Evolutionary conservation across 2,797 vertebrate genomes (phyloP).

Genomic region (Hoplostethus mediterraneus): DNA sequence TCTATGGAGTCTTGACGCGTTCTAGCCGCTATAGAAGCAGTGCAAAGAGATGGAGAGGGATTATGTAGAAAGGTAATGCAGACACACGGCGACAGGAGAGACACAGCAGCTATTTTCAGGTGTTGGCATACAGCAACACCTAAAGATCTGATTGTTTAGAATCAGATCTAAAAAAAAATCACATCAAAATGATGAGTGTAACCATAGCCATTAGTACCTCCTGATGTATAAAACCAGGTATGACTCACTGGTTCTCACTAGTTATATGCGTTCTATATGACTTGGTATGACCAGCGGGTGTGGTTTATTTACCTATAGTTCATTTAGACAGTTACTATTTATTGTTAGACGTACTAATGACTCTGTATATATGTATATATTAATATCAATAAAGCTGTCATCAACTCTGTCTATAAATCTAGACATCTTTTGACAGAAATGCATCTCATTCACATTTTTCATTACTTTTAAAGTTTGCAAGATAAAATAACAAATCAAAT

Average conservation of each 20-base stretch:
- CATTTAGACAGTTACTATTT: not conserved
- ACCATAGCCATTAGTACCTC: not conserved
- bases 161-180: no score
- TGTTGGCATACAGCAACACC: no score
- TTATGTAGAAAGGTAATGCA: not conserved
- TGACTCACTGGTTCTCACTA: not conserved
- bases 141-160: not conserved
- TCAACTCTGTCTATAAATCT: not conserved
- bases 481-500: no score
- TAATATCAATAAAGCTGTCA: conserved; percentile 51
- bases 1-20: conserved; percentile 2
- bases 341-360: conserved; percentile 13
- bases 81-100: not conserved
- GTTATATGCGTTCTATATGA: conserved; percentile 4
- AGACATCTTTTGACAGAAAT: not conserved
- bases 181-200: not conserved
- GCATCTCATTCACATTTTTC: not conserved
- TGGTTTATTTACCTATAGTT: conserved; percentile 4
- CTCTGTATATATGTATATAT: conserved; percentile 42
- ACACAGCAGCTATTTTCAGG: no score
- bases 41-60: conserved; percentile 6
- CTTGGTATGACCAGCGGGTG: conserved; percentile 2
- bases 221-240: not conserved
- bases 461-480: no score
- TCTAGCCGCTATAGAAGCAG: not conserved